phyloP scores from a whole-genome alignment of 2,888 invertebrate genomes.

The Lepidochrysops patricia region DNA sequence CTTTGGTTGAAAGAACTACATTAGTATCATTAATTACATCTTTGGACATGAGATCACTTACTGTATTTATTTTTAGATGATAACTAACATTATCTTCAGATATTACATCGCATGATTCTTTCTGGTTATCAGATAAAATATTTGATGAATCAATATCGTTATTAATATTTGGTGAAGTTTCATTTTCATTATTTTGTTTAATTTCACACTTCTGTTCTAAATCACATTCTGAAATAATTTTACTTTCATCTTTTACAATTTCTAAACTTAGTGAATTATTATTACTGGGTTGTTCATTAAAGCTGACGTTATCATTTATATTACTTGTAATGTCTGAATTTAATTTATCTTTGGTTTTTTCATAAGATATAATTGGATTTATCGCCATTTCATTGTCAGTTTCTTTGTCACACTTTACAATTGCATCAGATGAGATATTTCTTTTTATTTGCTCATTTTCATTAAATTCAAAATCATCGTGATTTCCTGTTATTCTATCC shows the following conservation, averaged over 20 bases:
- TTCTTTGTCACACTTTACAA: not conserved
- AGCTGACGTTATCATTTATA: not conserved
- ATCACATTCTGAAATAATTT: not conserved
- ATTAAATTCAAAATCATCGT: conserved; percentile 22
- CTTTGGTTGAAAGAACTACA: conserved; percentile 27
- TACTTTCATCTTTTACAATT: not conserved
- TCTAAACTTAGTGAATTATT: not conserved
- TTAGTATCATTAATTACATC: conserved; percentile 25
- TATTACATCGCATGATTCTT: conserved; percentile 24
- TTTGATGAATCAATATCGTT: conserved; percentile 12
- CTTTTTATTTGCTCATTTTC: not conserved
- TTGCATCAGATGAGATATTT: not conserved
- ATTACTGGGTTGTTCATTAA: not conserved
- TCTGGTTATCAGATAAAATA: conserved; percentile 15
- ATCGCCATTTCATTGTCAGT: not conserved
- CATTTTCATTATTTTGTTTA: not conserved
- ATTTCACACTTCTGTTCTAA: not conserved
- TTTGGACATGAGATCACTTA: conserved; percentile 37
- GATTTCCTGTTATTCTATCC: conserved; percentile 45
- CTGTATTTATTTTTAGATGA: conserved; percentile 58
- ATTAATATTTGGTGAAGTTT: not conserved
- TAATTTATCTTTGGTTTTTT: not conserved
- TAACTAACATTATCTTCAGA: conserved; percentile 54
- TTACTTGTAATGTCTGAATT: not conserved
- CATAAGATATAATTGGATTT: not conserved